Evolutionary conservation across 2,797 vertebrate genomes (phyloP).

Genomic region (Molothrus ater): DNA sequence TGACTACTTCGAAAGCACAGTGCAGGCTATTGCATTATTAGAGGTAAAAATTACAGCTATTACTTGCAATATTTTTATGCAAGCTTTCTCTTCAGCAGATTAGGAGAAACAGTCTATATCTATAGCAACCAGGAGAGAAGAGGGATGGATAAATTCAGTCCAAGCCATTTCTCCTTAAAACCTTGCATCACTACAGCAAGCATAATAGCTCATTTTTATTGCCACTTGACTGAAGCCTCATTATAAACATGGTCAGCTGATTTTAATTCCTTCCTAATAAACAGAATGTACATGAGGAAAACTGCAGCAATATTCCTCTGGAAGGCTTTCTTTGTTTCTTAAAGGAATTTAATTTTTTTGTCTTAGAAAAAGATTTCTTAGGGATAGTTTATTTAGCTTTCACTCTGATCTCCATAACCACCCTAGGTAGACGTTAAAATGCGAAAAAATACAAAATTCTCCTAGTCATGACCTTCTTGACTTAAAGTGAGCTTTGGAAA

Average conservation of each 20-base stretch:
- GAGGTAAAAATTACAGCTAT: slow-evolving; percentile 13
- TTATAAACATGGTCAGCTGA: slow-evolving; percentile 36
- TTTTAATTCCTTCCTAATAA: slow-evolving; percentile 46
- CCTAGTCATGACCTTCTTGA: not conserved
- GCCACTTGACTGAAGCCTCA: slow-evolving; percentile 15
- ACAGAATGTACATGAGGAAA: not conserved
- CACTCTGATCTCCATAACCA: not conserved
- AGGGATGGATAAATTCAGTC: not conserved
- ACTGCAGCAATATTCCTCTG: not conserved
- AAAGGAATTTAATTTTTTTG: not conserved
- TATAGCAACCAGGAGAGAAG: slow-evolving; percentile 35
- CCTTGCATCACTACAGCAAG: not conserved
- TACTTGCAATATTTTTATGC: slow-evolving; percentile 35
- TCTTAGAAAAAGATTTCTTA: not conserved
- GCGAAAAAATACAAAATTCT: not conserved
- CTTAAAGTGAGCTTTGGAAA: not conserved
- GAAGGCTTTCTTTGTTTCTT: not conserved
- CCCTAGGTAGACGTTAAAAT: not conserved
- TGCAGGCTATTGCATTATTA: not conserved
- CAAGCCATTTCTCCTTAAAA: slow-evolving; percentile 22
- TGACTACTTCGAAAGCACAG: not conserved
- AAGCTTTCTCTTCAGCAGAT: slow-evolving; percentile 14
- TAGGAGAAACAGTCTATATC: slow-evolving; percentile 17
- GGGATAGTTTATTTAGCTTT: not conserved
- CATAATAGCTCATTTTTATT: slow-evolving; percentile 41